These are phyloP conservation scores for Erebia palarica DNA, from an alignment of 2,888 invertebrate species.

Conservation along the genomic window DNA sequence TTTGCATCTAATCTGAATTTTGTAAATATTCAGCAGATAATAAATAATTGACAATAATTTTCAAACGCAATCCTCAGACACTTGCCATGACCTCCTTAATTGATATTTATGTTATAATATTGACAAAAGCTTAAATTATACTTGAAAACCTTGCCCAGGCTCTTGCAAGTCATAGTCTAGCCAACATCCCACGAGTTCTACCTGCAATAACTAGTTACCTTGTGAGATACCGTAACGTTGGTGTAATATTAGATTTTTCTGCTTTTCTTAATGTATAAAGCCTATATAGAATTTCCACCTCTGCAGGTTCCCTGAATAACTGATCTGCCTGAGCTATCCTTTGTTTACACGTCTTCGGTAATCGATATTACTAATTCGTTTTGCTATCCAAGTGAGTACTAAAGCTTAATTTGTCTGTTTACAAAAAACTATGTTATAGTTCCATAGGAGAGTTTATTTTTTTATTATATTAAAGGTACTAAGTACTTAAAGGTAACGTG, in stretches of 20 bases:
- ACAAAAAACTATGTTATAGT: too few relatives aligned
- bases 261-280: too few relatives aligned
- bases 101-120: conserved; percentile 18
- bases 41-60: conserved; percentile 30
- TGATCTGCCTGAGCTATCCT: too few relatives aligned
- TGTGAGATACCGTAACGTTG: not conserved
- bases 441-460: not conserved
- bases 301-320: too few relatives aligned
- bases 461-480: not conserved
- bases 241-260: not conserved
- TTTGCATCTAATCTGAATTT: conserved; percentile 11
- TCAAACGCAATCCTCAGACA: conserved; percentile 11
- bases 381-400: not conserved
- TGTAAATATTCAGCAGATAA: conserved; percentile 26
- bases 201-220: not conserved
- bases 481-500: not conserved
- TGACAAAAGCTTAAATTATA: conserved; percentile 23
- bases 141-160: conserved; percentile 18
- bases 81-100: conserved; percentile 24
- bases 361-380: not conserved
- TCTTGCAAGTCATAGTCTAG: conserved; percentile 20
- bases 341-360: too few relatives aligned
- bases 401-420: too few relatives aligned
- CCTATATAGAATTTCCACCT: too few relatives aligned
- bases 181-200: conserved; percentile 15